Conservation (phyloP, 2,797 vertebrate genomes). For the Hipposideros larvatus region DNA sequence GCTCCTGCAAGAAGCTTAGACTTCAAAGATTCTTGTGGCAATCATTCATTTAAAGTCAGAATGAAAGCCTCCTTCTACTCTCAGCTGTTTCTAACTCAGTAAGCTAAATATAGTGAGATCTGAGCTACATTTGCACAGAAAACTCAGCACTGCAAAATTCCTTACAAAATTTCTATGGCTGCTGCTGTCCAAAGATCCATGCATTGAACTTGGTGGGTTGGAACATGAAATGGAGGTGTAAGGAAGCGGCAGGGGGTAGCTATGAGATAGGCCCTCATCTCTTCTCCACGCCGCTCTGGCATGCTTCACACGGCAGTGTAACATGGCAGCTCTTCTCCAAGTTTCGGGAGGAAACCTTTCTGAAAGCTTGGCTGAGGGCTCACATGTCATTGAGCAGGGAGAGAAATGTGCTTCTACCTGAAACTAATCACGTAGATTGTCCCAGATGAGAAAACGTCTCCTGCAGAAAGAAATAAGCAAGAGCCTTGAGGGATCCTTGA, state of each 20-base stretch:
- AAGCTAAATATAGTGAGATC: not conserved
- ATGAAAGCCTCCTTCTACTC: not conserved
- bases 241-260: not conserved
- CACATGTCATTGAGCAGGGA: not conserved
- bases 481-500: not conserved
- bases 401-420: conserved; percentile 14
- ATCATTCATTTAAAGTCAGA: not conserved
- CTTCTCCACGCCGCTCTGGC: not conserved
- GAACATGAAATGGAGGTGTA: accelerated
- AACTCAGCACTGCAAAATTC: not conserved
- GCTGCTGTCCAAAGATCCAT: not conserved
- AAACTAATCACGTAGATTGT: conserved; percentile 2
- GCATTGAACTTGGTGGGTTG: not conserved
- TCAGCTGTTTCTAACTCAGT: not conserved
- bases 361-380: not conserved
- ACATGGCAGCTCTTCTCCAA: not conserved
- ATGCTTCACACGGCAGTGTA: not conserved
- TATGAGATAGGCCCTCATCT: not conserved
- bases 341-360: not conserved
- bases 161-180: not conserved
- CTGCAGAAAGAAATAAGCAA: conserved; percentile 19
- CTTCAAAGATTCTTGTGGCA: not conserved
- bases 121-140: not conserved
- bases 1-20: not conserved
- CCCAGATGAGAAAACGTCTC: conserved; percentile 36